Evolutionary conservation across 2,888 invertebrate species (phyloP).

Genomic region (Conops quadrifasciatus): DNA sequence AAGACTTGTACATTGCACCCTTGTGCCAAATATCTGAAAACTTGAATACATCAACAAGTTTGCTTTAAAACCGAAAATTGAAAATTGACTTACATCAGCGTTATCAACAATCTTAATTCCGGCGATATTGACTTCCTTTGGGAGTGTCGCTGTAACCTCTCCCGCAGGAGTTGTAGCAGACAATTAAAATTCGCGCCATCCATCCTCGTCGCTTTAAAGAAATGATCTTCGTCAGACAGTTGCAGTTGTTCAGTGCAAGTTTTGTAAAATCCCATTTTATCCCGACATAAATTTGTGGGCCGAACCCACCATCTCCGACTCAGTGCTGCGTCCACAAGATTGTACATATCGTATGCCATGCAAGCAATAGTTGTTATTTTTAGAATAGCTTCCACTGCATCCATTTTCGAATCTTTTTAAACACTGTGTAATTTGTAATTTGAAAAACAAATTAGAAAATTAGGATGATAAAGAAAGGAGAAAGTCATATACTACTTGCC

Average conservation of each 20-base stretch:
- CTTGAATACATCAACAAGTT: too few relatives aligned
- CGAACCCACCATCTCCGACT: slow-evolving; percentile 11
- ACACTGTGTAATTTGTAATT: too few relatives aligned
- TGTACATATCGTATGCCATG: too few relatives aligned
- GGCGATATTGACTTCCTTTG: slow-evolving; percentile 12
- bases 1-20: neutral
- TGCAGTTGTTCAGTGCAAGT: neutral
- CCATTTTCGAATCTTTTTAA: too few relatives aligned
- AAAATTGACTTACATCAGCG: slow-evolving; percentile 6
- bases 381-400: too few relatives aligned
- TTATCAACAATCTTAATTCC: neutral
- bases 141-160: neutral
- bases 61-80: neutral
- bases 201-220: slow-evolving; percentile 4
- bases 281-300: neutral
- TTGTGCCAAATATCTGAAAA: too few relatives aligned
- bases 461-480: too few relatives aligned
- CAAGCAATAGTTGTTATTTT: too few relatives aligned
- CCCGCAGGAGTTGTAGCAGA: neutral
- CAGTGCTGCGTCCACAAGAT: too few relatives aligned
- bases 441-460: too few relatives aligned
- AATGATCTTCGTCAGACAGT: neutral
- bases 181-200: neutral
- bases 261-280: neutral
- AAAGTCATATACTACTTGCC: too few relatives aligned